Percentiles rank a stretch among this genome's conserved stretches.
Conservation (phyloP, 2,797 vertebrate species). For the Pangasius mekongensis region DNA sequence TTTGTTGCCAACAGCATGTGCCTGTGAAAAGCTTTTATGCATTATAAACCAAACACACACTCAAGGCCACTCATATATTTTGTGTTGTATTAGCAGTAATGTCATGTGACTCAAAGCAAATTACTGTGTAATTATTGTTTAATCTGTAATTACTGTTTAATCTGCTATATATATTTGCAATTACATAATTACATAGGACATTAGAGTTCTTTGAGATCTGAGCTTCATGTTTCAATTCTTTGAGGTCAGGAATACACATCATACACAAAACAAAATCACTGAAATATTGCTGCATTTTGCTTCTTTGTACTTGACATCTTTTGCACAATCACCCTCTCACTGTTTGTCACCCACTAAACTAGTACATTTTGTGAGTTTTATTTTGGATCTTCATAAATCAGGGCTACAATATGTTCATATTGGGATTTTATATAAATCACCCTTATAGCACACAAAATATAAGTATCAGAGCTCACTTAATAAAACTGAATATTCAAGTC, state of each 20-base stretch:
- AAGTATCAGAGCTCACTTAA: neutral
- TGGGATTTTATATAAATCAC: neutral
- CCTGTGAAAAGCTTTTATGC: conserved; percentile 7
- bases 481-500: neutral
- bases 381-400: neutral
- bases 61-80: neutral
- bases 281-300: neutral
- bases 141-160: neutral
- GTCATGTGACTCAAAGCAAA: neutral
- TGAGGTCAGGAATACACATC: too few relatives aligned
- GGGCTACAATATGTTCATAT: neutral
- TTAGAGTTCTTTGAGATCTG: neutral
- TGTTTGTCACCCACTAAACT: neutral
- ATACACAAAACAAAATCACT: neutral
- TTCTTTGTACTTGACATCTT: neutral
- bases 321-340: neutral
- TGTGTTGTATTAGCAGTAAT: conserved; percentile 4
- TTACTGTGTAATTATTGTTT: neutral
- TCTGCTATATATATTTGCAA: neutral
- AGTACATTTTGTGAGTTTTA: too few relatives aligned
- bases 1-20: neutral
- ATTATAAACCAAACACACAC: neutral
- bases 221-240: neutral
- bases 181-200: neutral
- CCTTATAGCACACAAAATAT: neutral